These are phyloP conservation scores for Tadarida brasiliensis DNA, from an alignment of 2,797 vertebrate species.

Conservation along the genomic window DNA sequence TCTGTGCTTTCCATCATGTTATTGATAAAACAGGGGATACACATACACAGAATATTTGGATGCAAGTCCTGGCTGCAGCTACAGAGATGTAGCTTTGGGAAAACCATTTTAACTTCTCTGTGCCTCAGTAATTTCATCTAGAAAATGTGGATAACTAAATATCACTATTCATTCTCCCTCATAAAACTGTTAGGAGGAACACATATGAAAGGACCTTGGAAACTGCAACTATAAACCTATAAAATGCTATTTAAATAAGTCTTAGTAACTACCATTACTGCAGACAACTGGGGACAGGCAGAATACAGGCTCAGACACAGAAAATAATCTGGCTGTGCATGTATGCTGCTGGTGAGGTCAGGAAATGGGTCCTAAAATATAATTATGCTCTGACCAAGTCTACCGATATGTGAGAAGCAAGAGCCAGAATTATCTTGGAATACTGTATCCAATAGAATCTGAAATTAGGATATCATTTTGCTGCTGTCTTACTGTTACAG, in stretches of 20 bases:
- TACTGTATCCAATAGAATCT: conserved; percentile 38
- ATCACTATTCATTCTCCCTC: background rate
- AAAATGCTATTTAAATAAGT: conserved; percentile 58
- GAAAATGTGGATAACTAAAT: background rate
- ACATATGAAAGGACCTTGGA: conserved; percentile 28
- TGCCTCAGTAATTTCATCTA: background rate
- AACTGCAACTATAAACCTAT: conserved; percentile 41
- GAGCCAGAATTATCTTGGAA: conserved; percentile 7
- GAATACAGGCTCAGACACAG: conserved; percentile 1
- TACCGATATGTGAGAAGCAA: background rate
- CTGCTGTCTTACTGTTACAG: conserved; percentile 70
- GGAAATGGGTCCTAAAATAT: background rate
- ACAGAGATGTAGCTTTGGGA: background rate
- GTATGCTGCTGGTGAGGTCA: background rate
- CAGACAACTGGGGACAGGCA: conserved; percentile 26
- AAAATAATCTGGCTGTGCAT: background rate
- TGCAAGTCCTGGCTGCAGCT: background rate
- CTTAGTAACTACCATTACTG: conserved; percentile 44
- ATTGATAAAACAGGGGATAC: background rate
- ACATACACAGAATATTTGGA: background rate
- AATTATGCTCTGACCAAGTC: background rate
- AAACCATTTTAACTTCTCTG: conserved; percentile 41
- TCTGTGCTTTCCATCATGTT: background rate
- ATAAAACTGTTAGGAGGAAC: background rate
- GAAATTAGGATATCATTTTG: conserved; percentile 71